A percentile compares a stretch with the other conserved stretches of the same genome.
These are phyloP conservation scores for Gobionotothen gibberifrons DNA, from an alignment of 2,797 vertebrate genomes.

Conservation along the genomic window DNA sequence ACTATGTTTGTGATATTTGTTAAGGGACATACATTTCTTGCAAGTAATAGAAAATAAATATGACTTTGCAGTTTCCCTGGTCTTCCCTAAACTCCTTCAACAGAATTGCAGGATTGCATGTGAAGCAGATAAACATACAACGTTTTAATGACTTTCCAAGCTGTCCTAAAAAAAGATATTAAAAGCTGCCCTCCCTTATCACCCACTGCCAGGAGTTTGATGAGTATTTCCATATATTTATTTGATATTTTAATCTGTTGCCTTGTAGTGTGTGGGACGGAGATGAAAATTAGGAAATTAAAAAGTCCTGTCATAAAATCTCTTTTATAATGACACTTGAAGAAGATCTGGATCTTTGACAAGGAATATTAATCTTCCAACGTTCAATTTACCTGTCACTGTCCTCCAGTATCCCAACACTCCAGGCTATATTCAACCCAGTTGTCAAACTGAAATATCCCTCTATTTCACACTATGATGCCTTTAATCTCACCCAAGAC, in stretches of 20 bases:
- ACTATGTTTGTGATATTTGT: neutral
- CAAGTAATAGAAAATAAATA: neutral
- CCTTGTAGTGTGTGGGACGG: slow-evolving; percentile 18
- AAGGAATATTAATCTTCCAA: slow-evolving; percentile 60
- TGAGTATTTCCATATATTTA: slow-evolving; percentile 42
- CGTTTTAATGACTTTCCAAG: slow-evolving; percentile 1
- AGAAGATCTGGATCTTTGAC: slow-evolving; percentile 53
- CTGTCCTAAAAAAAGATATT: slow-evolving; percentile 9
- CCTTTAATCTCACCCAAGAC: slow-evolving; percentile 46
- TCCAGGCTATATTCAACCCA: slow-evolving; percentile 44
- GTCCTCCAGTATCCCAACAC: slow-evolving; percentile 38
- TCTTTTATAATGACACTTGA: slow-evolving; percentile 56
- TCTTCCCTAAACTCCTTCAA: neutral
- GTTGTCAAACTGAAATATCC: slow-evolving; percentile 57
- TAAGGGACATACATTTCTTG: neutral
- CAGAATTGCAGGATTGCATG: neutral
- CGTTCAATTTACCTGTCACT: slow-evolving; percentile 70
- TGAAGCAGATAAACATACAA: neutral
- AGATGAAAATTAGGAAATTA: slow-evolving; percentile 68
- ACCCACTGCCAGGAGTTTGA: slow-evolving; percentile 28
- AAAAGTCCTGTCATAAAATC: slow-evolving; percentile 58
- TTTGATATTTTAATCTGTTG: slow-evolving; percentile 61
- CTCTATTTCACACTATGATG: slow-evolving; percentile 52
- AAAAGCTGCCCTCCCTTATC: slow-evolving; percentile 35
- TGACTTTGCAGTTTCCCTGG: neutral